phyloP scores from a whole-genome alignment of 2,113 vertebrate genomes.

The Lepisosteus osseus region DNA sequence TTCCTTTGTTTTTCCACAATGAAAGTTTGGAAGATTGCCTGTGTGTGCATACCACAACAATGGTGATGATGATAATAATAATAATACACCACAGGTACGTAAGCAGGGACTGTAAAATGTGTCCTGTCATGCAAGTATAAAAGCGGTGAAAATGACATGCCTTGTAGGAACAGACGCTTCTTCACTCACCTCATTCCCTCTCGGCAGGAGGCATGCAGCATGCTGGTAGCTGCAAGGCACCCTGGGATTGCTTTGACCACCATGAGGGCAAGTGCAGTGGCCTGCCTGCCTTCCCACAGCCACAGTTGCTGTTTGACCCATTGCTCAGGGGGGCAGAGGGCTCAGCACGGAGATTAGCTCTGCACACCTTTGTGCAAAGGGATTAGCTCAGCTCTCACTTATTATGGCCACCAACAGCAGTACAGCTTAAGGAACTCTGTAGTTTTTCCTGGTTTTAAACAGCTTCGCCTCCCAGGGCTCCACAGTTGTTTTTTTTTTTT shows the following conservation, averaged over 20 bases:
- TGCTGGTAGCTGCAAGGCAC: slow-evolving; percentile 35
- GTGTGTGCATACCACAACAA: too few relatives aligned
- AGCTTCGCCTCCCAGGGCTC: slow-evolving; percentile 50
- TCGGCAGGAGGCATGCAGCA: slow-evolving; percentile 20
- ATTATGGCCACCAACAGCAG: slow-evolving; percentile 57
- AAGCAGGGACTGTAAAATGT: not conserved
- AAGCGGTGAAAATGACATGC: not conserved
- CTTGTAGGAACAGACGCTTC: slow-evolving; percentile 2
- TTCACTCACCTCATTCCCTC: slow-evolving; percentile 7
- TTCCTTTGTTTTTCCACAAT: too few relatives aligned
- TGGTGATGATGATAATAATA: not conserved
- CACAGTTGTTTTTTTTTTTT: not conserved
- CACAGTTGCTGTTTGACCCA: slow-evolving; percentile 60
- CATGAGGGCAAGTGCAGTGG: slow-evolving; percentile 36
- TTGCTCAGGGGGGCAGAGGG: slow-evolving; percentile 38
- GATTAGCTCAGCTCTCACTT: slow-evolving; percentile 72
- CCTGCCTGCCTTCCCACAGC: slow-evolving; percentile 66
- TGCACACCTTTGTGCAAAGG: slow-evolving; percentile 65
- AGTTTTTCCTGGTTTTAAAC: slow-evolving; percentile 57
- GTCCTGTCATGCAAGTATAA: not conserved
- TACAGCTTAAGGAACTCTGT: slow-evolving; percentile 54
- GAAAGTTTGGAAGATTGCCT: too few relatives aligned
- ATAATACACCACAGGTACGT: not conserved
- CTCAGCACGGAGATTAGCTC: slow-evolving; percentile 62
- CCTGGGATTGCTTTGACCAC: slow-evolving; percentile 43